A percentile compares a stretch with the other conserved stretches of the same genome.
These are phyloP conservation scores for Nemurella pictetii DNA, from an alignment of 2,888 invertebrate species.

Conservation along the genomic window DNA sequence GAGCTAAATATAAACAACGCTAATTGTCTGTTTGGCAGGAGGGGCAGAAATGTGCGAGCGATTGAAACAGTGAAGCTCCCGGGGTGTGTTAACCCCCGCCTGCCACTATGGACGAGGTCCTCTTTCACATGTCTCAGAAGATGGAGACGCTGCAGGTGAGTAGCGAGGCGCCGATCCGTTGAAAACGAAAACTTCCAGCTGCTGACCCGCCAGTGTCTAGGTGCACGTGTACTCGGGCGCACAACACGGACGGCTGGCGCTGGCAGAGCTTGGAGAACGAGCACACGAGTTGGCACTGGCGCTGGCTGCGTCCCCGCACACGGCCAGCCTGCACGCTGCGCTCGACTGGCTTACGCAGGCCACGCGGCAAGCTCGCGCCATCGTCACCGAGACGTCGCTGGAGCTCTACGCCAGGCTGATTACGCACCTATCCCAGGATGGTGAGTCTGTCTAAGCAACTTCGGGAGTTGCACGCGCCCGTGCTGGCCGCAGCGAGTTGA, in stretches of 20 bases:
- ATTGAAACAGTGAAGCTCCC: not conserved
- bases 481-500: not conserved
- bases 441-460: slow-evolving; percentile 39
- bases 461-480: not conserved
- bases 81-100: not conserved
- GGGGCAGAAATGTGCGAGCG: not conserved
- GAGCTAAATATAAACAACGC: not conserved
- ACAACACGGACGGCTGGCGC: slow-evolving; percentile 42
- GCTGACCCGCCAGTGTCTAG: slow-evolving; percentile 35
- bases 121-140: slow-evolving; percentile 39
- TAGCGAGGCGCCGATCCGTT: not conserved
- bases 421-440: slow-evolving; percentile 43
- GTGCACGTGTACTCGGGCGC: slow-evolving; percentile 44
- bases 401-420: slow-evolving; percentile 41
- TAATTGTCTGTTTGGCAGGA: not conserved
- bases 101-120: slow-evolving; percentile 39
- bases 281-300: slow-evolving; percentile 39
- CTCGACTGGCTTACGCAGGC: slow-evolving; percentile 38
- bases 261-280: slow-evolving; percentile 43
- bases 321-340: slow-evolving; percentile 40
- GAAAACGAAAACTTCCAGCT: not conserved
- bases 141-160: slow-evolving; percentile 40
- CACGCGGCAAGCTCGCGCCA: slow-evolving; percentile 38
- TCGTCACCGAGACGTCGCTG: slow-evolving; percentile 35
- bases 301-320: slow-evolving; percentile 42